These are phyloP conservation scores for Gonatopus flavifemur DNA, from an alignment of 1,140 invertebrate species.

Conservation along the genomic window DNA sequence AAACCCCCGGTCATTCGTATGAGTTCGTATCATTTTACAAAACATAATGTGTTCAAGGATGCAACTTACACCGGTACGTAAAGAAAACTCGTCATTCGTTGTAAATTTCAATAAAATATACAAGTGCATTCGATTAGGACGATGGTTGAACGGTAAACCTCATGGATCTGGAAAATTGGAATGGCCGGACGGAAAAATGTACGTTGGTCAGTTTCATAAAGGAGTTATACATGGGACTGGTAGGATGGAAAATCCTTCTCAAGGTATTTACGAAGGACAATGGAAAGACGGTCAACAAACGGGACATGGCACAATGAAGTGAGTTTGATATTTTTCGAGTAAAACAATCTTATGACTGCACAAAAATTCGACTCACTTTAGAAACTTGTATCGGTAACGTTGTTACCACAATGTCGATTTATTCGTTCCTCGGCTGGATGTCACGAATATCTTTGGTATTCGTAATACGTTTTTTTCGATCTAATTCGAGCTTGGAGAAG, in stretches of 20 bases:
- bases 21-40: constrained; percentile 73
- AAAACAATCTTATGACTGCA: background rate
- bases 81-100: too few species aligned
- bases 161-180: constrained; percentile 80
- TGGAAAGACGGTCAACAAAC: constrained; percentile 84
- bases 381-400: background rate
- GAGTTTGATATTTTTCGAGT: constrained; percentile 3
- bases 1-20: constrained; percentile 71
- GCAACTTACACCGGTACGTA: constrained; percentile 68
- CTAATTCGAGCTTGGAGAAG: too few species aligned
- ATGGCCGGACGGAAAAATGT: constrained; percentile 78
- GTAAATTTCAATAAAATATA: background rate
- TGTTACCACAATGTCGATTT: too few species aligned
- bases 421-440: too few species aligned
- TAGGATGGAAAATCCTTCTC: constrained; percentile 66
- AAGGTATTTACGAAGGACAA: constrained; percentile 75
- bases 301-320: constrained; percentile 77
- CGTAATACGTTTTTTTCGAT: too few species aligned
- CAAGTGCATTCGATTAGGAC: too few species aligned
- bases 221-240: constrained; percentile 76
- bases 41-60: constrained; percentile 72
- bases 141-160: constrained; percentile 79
- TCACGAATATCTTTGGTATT: too few species aligned
- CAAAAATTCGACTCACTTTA: background rate
- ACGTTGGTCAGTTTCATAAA: constrained; percentile 76